These are phyloP conservation scores for Danionella cerebrum DNA, from an alignment of 2,113 vertebrate genomes.

Conservation along the genomic window DNA sequence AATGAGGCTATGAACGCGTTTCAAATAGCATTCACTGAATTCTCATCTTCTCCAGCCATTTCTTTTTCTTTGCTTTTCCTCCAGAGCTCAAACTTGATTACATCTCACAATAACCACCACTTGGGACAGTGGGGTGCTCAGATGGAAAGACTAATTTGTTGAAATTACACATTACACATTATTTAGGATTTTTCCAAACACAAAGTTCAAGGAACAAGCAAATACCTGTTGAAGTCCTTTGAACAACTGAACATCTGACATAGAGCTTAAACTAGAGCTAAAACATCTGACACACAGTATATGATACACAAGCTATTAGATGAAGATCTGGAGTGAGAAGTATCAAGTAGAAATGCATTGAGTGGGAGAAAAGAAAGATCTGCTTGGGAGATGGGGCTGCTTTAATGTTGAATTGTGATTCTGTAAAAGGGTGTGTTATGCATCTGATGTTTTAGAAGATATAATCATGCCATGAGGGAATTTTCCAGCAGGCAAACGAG, in stretches of 20 bases:
- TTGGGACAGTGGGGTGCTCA: conserved; percentile 14
- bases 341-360: neutral
- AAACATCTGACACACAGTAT: too few species aligned
- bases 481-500: neutral
- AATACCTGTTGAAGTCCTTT: neutral
- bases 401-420: neutral
- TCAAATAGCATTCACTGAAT: neutral
- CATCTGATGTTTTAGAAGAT: conserved; percentile 1
- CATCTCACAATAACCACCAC: conserved; percentile 7
- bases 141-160: conserved; percentile 29
- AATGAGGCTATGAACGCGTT: neutral
- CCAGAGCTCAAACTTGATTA: conserved; percentile 28
- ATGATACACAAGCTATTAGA: neutral
- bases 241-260: neutral
- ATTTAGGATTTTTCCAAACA: conserved; percentile 18
- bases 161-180: conserved; percentile 27
- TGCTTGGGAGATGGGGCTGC: neutral
- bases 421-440: neutral
- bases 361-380: neutral
- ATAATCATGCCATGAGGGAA: conserved; percentile 12
- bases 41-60: neutral
- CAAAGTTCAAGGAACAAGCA: neutral
- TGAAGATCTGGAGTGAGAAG: neutral
- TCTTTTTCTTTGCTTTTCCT: neutral
- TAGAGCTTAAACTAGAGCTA: neutral